Conservation (phyloP, 2,113 vertebrate genomes). For the Garra rufa region DNA sequence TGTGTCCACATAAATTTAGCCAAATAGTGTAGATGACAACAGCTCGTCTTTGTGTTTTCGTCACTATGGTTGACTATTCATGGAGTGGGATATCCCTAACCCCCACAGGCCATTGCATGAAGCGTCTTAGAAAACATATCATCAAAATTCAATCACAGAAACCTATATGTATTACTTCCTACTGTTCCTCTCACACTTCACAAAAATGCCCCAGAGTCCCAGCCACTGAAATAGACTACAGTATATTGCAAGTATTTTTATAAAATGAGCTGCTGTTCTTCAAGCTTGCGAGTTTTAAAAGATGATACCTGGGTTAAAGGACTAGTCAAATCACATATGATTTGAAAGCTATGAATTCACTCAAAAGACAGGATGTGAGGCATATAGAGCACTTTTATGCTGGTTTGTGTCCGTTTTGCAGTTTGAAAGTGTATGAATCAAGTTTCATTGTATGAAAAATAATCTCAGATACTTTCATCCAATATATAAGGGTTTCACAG, state of each 20-base stretch:
- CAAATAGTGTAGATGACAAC: not conserved
- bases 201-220: not conserved
- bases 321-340: not conserved
- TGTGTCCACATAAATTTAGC: not conserved
- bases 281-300: not conserved
- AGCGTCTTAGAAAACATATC: constrained; percentile 3
- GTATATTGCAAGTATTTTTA: not conserved
- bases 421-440: not conserved
- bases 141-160: constrained; percentile 14
- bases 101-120: not conserved
- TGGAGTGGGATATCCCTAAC: not conserved
- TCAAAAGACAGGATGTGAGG: not conserved
- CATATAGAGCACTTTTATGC: not conserved
- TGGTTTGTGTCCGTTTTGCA: not conserved
- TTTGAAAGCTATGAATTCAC: not conserved
- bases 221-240: not conserved
- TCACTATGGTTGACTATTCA: not conserved
- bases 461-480: not conserved
- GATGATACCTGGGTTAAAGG: not conserved
- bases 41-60: not conserved
- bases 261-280: constrained; percentile 1
- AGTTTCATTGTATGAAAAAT: not conserved
- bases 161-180: not conserved
- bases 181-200: not conserved
- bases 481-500: not conserved